Evolutionary conservation across 2,888 invertebrate species (phyloP).

Genomic region (Ellobium chinense): DNA sequence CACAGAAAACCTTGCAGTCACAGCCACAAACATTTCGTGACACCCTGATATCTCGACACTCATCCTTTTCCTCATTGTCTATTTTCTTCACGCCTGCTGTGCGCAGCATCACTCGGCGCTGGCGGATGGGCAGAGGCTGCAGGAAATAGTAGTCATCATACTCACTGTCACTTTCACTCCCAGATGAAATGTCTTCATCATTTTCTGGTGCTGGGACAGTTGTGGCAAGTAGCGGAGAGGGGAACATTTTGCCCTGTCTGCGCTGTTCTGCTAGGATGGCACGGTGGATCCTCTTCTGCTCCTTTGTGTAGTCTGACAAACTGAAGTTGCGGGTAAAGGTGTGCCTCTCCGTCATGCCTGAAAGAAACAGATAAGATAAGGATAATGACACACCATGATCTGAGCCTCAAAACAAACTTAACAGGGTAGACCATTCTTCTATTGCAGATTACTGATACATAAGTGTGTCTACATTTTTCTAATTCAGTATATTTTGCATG

Average conservation of each 20-base stretch:
- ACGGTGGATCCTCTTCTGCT: conserved; percentile 91
- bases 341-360: conserved; percentile 88
- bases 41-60: conserved; percentile 93
- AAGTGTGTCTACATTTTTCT: neutral
- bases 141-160: conserved; percentile 77
- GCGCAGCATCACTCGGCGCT: conserved; percentile 90
- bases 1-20: conserved; percentile 84
- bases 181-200: conserved; percentile 58
- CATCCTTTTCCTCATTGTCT: conserved; percentile 94
- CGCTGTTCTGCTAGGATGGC: conserved; percentile 88
- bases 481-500: too few relatives aligned
- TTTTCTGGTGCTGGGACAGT: conserved; percentile 51
- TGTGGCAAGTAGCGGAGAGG: conserved; percentile 60
- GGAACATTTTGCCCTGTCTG: conserved; percentile 79
- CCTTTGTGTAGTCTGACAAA: conserved; percentile 91
- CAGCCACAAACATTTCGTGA: conserved; percentile 86
- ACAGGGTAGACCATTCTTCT: too few relatives aligned
- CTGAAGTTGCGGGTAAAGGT: conserved; percentile 88
- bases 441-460: neutral
- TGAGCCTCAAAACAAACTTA: neutral
- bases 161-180: conserved; percentile 68
- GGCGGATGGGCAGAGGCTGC: conserved; percentile 94
- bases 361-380: conserved; percentile 8
- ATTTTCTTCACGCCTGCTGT: conserved; percentile 97
- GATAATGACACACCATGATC: neutral